These are phyloP conservation scores for Sturnus vulgaris DNA, from an alignment of 2,113 vertebrate genomes.

Conservation along the genomic window DNA sequence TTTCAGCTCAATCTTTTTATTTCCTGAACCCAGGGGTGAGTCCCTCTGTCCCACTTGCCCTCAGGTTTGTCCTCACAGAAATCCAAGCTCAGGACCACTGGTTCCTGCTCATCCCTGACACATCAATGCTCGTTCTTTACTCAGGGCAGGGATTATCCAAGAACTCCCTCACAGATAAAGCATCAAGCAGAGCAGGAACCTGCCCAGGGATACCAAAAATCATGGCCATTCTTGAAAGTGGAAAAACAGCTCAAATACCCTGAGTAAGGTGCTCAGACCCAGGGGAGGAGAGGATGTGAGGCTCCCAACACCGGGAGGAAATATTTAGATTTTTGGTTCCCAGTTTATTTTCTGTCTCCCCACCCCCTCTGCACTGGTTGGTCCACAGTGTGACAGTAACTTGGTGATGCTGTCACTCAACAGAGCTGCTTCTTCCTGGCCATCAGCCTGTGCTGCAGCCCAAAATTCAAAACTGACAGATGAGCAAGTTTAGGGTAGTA, in stretches of 20 bases:
- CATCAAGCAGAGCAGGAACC: background rate
- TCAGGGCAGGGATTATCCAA: background rate
- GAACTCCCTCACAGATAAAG: background rate
- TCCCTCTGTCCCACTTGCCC: background rate
- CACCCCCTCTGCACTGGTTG: background rate
- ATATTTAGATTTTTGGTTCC: background rate
- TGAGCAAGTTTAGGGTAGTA: background rate
- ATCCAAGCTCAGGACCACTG: background rate
- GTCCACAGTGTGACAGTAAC: background rate
- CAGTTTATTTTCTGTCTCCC: background rate
- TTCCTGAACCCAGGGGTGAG: background rate
- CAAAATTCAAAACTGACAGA: background rate
- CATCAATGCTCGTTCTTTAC: accelerated
- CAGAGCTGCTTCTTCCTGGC: background rate
- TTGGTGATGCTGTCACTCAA: background rate
- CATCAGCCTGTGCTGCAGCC: background rate
- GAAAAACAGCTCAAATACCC: background rate
- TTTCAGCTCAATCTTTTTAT: background rate
- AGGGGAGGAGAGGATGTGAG: background rate
- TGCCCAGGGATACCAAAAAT: background rate
- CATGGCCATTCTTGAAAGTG: background rate
- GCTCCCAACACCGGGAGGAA: background rate
- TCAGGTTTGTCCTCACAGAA: background rate
- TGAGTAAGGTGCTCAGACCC: background rate
- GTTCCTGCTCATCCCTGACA: background rate